phyloP scores from a whole-genome alignment of 2,113 vertebrate genomes.

The Neotragus pygmaeus region DNA sequence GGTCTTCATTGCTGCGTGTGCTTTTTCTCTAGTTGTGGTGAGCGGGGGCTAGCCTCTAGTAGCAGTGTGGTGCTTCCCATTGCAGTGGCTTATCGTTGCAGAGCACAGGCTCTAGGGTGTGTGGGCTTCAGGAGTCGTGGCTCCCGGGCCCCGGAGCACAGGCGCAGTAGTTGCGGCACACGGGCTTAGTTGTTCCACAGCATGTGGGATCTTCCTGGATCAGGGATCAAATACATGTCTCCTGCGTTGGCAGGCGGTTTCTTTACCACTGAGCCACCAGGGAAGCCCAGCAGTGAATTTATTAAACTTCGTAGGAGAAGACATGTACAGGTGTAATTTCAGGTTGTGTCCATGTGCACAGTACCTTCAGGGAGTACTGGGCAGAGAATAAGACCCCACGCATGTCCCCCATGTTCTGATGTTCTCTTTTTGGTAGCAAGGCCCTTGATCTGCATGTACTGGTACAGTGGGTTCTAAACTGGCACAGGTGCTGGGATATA shows the following conservation, averaged over 20 bases:
- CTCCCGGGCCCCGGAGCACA: accelerated
- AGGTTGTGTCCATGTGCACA: neutral
- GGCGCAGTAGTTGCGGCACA: neutral
- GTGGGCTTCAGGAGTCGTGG: neutral
- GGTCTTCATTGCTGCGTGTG: neutral
- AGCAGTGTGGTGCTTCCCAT: neutral
- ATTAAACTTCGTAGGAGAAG: neutral
- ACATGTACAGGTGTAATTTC: accelerated
- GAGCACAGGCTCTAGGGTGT: neutral
- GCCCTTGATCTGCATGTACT: neutral
- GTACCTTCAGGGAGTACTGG: neutral
- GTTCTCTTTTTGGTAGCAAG: neutral
- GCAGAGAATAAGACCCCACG: neutral
- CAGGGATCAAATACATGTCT: neutral
- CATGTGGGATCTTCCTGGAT: neutral
- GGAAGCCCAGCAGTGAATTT: neutral
- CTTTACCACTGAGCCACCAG: neutral
- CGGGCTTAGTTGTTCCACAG: neutral
- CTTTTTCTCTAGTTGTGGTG: neutral
- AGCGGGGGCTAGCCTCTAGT: neutral
- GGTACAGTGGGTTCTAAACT: neutral
- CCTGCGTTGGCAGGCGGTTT: neutral
- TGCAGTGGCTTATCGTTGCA: neutral
- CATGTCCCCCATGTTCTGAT: neutral
- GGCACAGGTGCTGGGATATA: neutral